Conservation (phyloP, 2,797 vertebrate species). For the Avahi laniger region DNA sequence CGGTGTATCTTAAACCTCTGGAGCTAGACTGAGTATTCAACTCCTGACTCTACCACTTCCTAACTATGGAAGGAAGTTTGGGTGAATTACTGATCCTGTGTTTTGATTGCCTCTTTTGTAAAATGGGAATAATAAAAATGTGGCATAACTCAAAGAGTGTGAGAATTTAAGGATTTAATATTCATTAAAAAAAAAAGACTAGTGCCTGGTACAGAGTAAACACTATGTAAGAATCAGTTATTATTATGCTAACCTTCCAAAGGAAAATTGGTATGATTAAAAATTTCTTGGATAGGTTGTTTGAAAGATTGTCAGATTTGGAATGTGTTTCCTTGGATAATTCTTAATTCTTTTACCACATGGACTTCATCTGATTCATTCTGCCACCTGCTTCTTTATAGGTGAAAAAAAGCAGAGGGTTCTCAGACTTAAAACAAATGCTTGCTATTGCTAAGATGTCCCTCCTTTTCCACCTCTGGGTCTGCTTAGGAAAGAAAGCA, state of each 20-base stretch:
- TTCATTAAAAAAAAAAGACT: neutral
- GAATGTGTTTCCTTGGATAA: neutral
- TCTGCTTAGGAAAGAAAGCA: neutral
- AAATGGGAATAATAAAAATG: constrained; percentile 17
- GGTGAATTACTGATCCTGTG: neutral
- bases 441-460: neutral
- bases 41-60: neutral
- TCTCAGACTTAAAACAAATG: neutral
- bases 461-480: neutral
- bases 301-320: constrained; percentile 3
- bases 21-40: neutral
- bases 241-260: neutral
- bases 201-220: neutral
- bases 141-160: neutral
- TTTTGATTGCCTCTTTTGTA: neutral
- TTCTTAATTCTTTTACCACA: constrained; percentile 23
- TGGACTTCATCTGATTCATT: neutral
- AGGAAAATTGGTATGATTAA: neutral
- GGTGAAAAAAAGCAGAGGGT: neutral
- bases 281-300: neutral
- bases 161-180: neutral
- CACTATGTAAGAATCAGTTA: neutral
- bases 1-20: neutral
- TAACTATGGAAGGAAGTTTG: neutral
- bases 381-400: neutral